phyloP scores from a whole-genome alignment of 2,888 invertebrate species.

The Perithous albicinctus region DNA sequence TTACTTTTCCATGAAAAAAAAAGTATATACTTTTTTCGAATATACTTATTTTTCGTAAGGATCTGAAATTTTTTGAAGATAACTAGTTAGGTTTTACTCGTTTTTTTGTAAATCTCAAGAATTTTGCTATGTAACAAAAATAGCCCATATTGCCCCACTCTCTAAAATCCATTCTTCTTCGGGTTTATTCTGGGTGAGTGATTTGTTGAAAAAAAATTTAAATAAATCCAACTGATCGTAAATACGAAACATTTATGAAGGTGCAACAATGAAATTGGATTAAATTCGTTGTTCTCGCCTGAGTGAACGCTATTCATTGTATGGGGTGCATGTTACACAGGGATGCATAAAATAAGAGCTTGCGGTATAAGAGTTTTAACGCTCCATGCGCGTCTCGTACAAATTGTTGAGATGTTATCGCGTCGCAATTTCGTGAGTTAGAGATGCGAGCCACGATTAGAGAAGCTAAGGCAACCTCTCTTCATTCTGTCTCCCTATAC shows the following conservation, averaged over 20 bases:
- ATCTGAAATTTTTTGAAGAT: too few species aligned
- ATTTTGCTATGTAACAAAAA: too few species aligned
- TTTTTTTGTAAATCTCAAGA: too few species aligned
- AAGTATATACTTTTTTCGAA: too few species aligned
- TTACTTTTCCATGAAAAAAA: too few species aligned
- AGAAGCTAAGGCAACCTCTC: constrained; percentile 73
- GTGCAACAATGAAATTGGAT: constrained; percentile 78
- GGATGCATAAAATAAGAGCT: constrained; percentile 54
- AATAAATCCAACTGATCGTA: background rate
- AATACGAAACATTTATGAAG: constrained; percentile 15
- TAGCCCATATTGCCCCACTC: background rate
- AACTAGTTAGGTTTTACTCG: too few species aligned
- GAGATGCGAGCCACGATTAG: constrained; percentile 81
- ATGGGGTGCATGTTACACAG: constrained; percentile 39
- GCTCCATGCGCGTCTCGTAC: constrained; percentile 81
- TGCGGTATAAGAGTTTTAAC: constrained; percentile 76
- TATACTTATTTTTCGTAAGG: too few species aligned
- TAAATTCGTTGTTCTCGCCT: constrained; percentile 71
- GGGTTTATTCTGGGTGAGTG: background rate
- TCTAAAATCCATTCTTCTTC: background rate
- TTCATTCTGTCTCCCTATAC: constrained; percentile 71
- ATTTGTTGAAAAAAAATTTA: background rate
- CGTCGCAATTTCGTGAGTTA: constrained; percentile 49
- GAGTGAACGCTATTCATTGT: constrained; percentile 36
- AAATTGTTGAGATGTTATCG: constrained; percentile 82